These are phyloP conservation scores for Ricordea florida DNA, from an alignment of 92 coral and sea anemone species.

Conservation along the genomic window DNA sequence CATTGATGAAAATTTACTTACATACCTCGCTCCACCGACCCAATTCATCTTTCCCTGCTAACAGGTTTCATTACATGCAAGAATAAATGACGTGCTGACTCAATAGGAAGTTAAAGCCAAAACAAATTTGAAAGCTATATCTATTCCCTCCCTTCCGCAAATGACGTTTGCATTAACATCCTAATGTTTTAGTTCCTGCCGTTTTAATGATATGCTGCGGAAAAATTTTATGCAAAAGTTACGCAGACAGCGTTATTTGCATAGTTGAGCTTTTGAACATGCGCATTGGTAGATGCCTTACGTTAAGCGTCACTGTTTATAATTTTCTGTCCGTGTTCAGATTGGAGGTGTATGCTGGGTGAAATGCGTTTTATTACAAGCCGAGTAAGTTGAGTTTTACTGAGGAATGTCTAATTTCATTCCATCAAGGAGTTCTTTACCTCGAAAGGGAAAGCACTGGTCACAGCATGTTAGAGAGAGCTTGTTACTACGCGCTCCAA, in stretches of 20 bases:
- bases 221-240: no score
- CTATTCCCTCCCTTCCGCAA: no score
- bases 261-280: background rate
- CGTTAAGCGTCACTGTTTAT: slow-evolving; percentile 43
- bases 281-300: no score
- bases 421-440: slow-evolving; percentile 68
- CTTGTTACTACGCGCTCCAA: slow-evolving; percentile 52
- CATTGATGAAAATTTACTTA: background rate
- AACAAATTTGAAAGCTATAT: no score
- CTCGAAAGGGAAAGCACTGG: slow-evolving; percentile 97
- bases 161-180: no score
- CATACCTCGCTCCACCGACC: slow-evolving; percentile 50
- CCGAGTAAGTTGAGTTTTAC: background rate
- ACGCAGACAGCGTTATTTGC: no score
- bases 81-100: slow-evolving; percentile 5
- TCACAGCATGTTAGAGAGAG: slow-evolving; percentile 85
- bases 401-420: slow-evolving; percentile 66
- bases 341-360: background rate
- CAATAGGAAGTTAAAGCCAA: no score
- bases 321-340: background rate
- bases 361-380: background rate
- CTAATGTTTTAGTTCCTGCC: no score
- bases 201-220: no score
- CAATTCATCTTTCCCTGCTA: slow-evolving; percentile 17
- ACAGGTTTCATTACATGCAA: background rate